Conservation (phyloP, 2,113 vertebrate genomes). For the Tenrec ecaudatus region DNA sequence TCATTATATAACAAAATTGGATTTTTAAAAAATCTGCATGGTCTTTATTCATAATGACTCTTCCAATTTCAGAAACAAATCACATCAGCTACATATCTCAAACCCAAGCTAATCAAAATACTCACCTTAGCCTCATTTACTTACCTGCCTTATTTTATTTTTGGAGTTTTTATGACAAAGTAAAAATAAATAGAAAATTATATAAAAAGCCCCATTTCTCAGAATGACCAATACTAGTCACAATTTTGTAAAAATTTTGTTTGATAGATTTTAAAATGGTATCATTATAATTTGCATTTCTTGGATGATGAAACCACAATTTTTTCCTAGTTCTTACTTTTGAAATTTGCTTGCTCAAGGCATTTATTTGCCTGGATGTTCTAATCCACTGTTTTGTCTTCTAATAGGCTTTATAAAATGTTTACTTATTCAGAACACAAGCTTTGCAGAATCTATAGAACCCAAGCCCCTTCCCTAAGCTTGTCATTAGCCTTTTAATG, state of each 20-base stretch:
- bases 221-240: neutral
- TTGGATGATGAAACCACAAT: neutral
- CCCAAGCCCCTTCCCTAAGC: neutral
- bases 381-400: neutral
- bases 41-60: neutral
- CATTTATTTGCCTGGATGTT: neutral
- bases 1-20: neutral
- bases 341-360: neutral
- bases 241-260: slow-evolving; percentile 13
- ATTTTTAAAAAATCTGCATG: slow-evolving; percentile 5
- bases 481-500: neutral
- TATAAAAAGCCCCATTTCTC: neutral
- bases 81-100: neutral
- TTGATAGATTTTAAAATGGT: neutral
- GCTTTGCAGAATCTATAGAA: neutral
- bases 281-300: neutral
- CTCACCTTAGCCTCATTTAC: slow-evolving; percentile 17
- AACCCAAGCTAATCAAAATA: neutral
- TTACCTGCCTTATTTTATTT: slow-evolving; percentile 29
- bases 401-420: neutral
- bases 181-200: neutral
- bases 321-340: slow-evolving; percentile 21
- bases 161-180: slow-evolving; percentile 3
- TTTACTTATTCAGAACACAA: neutral
- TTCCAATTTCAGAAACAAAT: slow-evolving; percentile 27